A percentile compares a stretch with the other conserved stretches of the same genome.
Conservation (phyloP, 1,140 invertebrate genomes). For the Plectus sambesii region DNA sequence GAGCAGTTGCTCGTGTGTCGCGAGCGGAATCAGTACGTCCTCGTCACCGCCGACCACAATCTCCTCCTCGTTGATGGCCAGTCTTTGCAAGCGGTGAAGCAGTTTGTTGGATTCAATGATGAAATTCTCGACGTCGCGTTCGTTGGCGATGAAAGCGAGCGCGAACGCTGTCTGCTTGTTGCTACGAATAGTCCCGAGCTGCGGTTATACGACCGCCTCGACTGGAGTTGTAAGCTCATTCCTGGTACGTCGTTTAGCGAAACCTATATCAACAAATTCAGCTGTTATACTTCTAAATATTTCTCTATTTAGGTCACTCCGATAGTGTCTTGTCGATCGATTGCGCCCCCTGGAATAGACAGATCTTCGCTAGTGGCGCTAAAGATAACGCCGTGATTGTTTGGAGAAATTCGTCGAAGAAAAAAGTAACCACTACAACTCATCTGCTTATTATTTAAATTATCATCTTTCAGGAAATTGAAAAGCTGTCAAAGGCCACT, state of each 20-base stretch:
- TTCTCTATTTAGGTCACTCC: conserved; percentile 36
- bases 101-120: conserved; percentile 38
- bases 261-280: too few relatives aligned
- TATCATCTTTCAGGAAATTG: too few relatives aligned
- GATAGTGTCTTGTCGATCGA: conserved; percentile 35
- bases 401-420: conserved; percentile 25
- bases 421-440: too few relatives aligned
- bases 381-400: conserved; percentile 40
- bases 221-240: conserved; percentile 30
- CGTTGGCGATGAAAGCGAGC: conserved; percentile 24
- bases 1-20: too few relatives aligned
- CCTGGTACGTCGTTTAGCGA: conserved; percentile 23
- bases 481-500: conserved; percentile 25
- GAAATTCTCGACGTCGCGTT: conserved; percentile 33
- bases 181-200: conserved; percentile 35
- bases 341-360: conserved; percentile 30
- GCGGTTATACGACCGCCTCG: conserved; percentile 30
- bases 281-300: too few relatives aligned
- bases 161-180: conserved; percentile 33
- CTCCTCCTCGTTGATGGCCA: conserved; percentile 27
- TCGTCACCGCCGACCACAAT: conserved; percentile 28
- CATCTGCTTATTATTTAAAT: too few relatives aligned
- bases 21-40: conserved; percentile 15
- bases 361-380: conserved; percentile 33
- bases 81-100: conserved; percentile 13